Conservation (phyloP, 2,113 vertebrate species). For the Ophiodon elongatus region DNA sequence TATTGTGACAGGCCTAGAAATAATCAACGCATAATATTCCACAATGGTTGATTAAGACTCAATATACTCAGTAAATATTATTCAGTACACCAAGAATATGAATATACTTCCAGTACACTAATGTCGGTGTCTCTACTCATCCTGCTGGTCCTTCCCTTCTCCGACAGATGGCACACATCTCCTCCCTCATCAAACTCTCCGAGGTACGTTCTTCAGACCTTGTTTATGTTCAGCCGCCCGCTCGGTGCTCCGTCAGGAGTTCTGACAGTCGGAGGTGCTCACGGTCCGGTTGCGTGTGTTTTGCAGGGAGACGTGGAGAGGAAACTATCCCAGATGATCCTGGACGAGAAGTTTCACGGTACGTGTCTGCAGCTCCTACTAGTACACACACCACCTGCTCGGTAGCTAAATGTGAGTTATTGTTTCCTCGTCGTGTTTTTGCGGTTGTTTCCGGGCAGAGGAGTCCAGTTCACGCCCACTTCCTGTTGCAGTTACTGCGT, state of each 20-base stretch:
- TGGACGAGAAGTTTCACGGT: slow-evolving; percentile 98
- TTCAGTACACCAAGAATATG: neutral
- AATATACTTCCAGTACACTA: neutral
- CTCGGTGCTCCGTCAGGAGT: neutral
- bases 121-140: neutral
- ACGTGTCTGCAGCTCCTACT: slow-evolving; percentile 27
- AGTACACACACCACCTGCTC: neutral
- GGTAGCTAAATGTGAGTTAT: neutral
- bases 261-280: neutral
- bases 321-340: slow-evolving; percentile 98
- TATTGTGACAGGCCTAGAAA: neutral
- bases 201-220: slow-evolving; percentile 86
- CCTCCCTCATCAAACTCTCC: slow-evolving; percentile 95
- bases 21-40: neutral
- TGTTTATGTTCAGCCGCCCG: too few species aligned
- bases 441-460: neutral
- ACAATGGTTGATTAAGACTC: neutral
- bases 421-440: neutral
- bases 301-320: slow-evolving; percentile 94
- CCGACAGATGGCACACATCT: slow-evolving; percentile 94
- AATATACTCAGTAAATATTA: neutral
- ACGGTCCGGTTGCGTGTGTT: neutral
- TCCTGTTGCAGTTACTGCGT: neutral
- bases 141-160: neutral
- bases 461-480: neutral